Conservation (phyloP, 2,888 invertebrate genomes). For the Eurytoma californica region DNA sequence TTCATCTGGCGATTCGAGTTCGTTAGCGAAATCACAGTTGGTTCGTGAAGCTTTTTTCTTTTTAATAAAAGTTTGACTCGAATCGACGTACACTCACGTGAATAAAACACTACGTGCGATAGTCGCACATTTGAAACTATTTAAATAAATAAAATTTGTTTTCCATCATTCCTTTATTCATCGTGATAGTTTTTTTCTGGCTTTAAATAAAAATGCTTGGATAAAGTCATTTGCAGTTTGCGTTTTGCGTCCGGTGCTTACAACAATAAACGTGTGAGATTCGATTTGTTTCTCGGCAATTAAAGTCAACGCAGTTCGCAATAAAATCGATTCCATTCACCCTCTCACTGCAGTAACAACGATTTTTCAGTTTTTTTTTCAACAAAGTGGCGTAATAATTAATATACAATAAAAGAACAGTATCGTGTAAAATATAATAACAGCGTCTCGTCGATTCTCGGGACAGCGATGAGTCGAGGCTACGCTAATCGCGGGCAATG, state of each 20-base stretch:
- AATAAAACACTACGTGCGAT: conserved; percentile 31
- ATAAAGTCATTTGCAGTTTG: no score
- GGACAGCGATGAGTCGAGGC: conserved; percentile 24
- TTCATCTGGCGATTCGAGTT: no score
- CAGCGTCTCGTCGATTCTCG: conserved; percentile 14
- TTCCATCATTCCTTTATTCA: conserved; percentile 1
- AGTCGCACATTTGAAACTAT: conserved; percentile 6
- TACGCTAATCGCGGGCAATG: conserved; percentile 36
- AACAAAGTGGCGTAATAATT: conserved; percentile 23
- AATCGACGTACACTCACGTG: not conserved
- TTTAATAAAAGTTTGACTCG: no score
- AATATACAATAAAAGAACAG: conserved; percentile 37
- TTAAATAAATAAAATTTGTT: conserved; percentile 14
- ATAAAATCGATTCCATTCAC: conserved; percentile 52
- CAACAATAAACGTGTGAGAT: conserved; percentile 17
- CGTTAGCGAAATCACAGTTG: no score
- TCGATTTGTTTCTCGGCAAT: conserved; percentile 49
- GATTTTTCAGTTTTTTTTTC: conserved; percentile 12
- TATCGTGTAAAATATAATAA: conserved; percentile 33
- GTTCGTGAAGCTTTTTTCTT: no score
- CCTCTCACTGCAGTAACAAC: conserved; percentile 45
- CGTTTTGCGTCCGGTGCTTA: conserved; percentile 39
- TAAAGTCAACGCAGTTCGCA: conserved; percentile 50
- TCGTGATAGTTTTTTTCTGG: not conserved
- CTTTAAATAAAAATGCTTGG: conserved; percentile 46